A percentile compares a stretch with the other conserved stretches of the same genome.
Evolutionary conservation across 2,888 invertebrate genomes (phyloP).

Genomic region (Cantharis flavilabris): DNA sequence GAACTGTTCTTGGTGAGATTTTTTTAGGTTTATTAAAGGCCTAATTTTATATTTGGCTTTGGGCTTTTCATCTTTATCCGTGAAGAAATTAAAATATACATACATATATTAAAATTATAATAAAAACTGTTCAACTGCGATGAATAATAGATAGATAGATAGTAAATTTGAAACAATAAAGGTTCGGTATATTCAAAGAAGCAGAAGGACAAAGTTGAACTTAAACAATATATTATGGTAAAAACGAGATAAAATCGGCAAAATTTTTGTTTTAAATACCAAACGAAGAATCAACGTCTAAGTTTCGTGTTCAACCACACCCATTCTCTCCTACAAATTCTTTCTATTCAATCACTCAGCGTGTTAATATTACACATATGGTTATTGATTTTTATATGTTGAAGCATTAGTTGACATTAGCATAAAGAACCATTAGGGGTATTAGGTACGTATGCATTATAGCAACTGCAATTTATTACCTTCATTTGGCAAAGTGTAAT

Average conservation of each 20-base stretch:
- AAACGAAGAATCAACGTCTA: conserved; percentile 12
- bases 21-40: no score
- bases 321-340: conserved; percentile 9
- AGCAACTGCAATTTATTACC: background rate
- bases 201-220: conserved; percentile 6
- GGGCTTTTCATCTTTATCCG: background rate
- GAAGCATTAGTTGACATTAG: conserved; percentile 6
- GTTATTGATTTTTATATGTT: conserved; percentile 15
- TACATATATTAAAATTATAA: background rate
- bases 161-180: conserved; percentile 6
- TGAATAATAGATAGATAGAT: background rate
- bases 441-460: background rate
- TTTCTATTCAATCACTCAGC: conserved; percentile 16
- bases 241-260: conserved; percentile 5
- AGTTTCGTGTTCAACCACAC: conserved; percentile 14
- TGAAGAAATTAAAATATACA: background rate
- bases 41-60: no score
- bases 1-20: no score
- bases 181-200: conserved; percentile 12
- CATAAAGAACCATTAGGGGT: background rate
- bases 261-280: conserved; percentile 10
- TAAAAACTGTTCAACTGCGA: background rate
- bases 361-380: conserved; percentile 10
- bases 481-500: background rate
- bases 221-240: conserved; percentile 9